These are phyloP conservation scores for Tapera naevia DNA, from an alignment of 2,797 vertebrate genomes.

Conservation along the genomic window DNA sequence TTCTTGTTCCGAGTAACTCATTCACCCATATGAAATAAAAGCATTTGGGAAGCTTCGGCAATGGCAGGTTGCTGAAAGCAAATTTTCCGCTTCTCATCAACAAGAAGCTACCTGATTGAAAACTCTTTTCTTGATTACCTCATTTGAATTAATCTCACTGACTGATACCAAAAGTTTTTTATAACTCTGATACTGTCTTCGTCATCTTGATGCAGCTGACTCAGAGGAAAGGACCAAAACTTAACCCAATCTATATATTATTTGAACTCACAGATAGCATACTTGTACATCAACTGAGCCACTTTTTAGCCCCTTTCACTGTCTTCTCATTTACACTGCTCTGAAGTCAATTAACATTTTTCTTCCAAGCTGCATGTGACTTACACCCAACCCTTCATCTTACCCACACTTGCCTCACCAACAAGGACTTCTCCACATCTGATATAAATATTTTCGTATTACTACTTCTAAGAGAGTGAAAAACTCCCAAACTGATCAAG, in stretches of 20 bases:
- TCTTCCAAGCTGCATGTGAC: not conserved
- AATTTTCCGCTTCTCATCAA: not conserved
- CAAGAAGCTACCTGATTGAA: not conserved
- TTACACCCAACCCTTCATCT: not conserved
- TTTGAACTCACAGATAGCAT: not conserved
- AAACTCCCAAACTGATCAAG: not conserved
- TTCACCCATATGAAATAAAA: not conserved
- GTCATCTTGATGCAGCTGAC: not conserved
- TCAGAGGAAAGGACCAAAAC: not conserved
- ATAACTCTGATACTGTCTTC: not conserved
- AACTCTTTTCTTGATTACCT: not conserved
- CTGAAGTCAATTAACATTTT: not conserved
- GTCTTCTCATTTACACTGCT: not conserved
- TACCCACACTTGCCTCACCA: not conserved
- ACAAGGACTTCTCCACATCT: not conserved
- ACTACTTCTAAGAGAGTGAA: not conserved
- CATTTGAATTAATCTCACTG: not conserved
- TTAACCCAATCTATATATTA: not conserved
- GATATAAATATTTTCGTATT: not conserved
- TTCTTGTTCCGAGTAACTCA: not conserved
- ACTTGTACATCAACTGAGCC: not conserved
- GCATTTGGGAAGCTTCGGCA: not conserved
- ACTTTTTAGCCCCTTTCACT: not conserved
- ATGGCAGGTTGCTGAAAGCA: not conserved
- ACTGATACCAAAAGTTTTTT: not conserved